These are phyloP conservation scores for Magallana ariakensis DNA, from an alignment of 1,140 invertebrate species.

Conservation along the genomic window DNA sequence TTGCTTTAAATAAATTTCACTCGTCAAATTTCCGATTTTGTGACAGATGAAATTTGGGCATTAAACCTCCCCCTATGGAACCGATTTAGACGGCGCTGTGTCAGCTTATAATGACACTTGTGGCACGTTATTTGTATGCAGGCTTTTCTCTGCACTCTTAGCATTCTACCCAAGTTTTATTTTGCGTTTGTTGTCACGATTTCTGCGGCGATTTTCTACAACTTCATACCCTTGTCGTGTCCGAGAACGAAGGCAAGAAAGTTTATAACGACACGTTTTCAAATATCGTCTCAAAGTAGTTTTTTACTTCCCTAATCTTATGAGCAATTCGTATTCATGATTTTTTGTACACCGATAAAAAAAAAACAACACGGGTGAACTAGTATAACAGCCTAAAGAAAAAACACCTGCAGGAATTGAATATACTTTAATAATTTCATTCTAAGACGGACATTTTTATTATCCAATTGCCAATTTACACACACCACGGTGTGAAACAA, in stretches of 20 bases:
- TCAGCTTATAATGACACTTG: conserved; percentile 19
- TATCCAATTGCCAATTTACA: not conserved
- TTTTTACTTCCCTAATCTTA: not conserved
- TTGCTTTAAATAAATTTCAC: not conserved
- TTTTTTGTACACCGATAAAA: no score
- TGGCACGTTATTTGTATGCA: not conserved
- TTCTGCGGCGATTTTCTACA: not conserved
- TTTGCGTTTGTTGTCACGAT: not conserved
- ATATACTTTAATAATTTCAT: not conserved
- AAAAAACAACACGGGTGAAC: not conserved
- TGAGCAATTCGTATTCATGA: not conserved
- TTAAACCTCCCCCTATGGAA: conserved; percentile 11
- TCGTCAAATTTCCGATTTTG: conserved; percentile 12
- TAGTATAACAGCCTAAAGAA: not conserved
- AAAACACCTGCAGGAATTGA: not conserved
- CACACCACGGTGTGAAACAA: not conserved
- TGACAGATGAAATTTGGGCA: conserved; percentile 9
- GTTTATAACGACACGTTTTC: not conserved
- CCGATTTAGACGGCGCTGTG: not conserved
- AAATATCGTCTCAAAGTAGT: not conserved
- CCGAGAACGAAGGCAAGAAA: not conserved
- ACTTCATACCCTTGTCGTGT: no score
- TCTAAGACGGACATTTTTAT: not conserved
- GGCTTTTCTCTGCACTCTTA: not conserved
- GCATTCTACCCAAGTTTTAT: not conserved